Percentiles rank a stretch among this genome's conserved stretches.
Conservation (phyloP, 2,797 vertebrate species). For the Sternarchorhynchus goeldii region DNA sequence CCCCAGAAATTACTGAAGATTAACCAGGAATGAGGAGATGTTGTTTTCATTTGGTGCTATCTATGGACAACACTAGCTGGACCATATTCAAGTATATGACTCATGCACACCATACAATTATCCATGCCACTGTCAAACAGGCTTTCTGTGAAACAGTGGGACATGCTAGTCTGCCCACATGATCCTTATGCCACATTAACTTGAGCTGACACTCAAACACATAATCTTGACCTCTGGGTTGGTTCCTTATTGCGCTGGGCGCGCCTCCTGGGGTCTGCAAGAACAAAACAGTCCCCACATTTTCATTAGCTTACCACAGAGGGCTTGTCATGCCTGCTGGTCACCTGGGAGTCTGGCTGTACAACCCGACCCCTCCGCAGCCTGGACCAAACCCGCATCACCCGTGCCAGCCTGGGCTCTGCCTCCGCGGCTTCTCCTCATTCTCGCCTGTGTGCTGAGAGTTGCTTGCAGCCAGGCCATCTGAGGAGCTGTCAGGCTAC, state of each 20-base stretch:
- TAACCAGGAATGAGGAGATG: conserved; percentile 30
- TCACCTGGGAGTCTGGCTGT: conserved; percentile 77
- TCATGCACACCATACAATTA: conserved; percentile 40
- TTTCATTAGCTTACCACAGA: conserved; percentile 75
- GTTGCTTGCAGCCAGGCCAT: conserved; percentile 69
- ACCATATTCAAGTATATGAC: conserved; percentile 36
- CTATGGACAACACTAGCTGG: conserved; percentile 30
- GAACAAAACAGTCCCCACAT: conserved; percentile 72
- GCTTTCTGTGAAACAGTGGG: conserved; percentile 52
- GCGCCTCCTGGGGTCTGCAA: conserved; percentile 72
- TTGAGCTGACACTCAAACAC: conserved; percentile 71
- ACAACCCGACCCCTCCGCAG: conserved; percentile 63
- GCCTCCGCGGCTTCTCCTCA: conserved; percentile 56
- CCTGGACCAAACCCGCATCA: conserved; percentile 61
- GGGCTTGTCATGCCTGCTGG: conserved; percentile 72
- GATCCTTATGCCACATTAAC: conserved; percentile 70
- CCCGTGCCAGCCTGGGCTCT: conserved; percentile 64
- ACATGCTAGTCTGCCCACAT: conserved; percentile 66
- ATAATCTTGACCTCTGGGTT: conserved; percentile 75
- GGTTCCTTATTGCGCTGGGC: conserved; percentile 77
- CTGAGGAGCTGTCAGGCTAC: conserved; percentile 70
- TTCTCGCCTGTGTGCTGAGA: conserved; percentile 38
- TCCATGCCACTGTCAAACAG: conserved; percentile 43
- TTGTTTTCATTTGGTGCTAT: conserved; percentile 37
- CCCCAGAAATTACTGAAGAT: conserved; percentile 30